phyloP scores from a whole-genome alignment of 2,113 vertebrate species.

The Scomber scombrus region DNA sequence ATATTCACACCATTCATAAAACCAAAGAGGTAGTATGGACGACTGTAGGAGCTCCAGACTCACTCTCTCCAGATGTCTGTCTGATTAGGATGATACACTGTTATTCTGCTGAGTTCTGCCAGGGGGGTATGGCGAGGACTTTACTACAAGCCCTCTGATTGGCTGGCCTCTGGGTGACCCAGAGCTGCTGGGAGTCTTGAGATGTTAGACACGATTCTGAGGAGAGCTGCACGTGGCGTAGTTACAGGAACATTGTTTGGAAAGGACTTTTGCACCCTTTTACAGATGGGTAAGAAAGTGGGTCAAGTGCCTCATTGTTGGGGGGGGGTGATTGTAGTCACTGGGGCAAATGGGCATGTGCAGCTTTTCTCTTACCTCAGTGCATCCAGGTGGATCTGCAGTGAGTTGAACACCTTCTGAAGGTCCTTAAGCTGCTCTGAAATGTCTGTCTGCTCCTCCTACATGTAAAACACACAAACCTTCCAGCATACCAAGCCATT shows the following conservation, averaged over 20 bases:
- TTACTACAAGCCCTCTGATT: conserved; percentile 67
- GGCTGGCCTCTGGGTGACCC: conserved; percentile 74
- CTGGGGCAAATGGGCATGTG: conserved; percentile 8
- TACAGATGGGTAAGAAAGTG: conserved; percentile 40
- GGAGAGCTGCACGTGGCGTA: conserved; percentile 39
- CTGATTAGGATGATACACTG: conserved; percentile 77
- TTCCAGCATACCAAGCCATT: background rate
- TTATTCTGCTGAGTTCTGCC: conserved; percentile 76
- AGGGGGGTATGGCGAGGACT: conserved; percentile 74
- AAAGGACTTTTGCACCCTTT: conserved; percentile 33
- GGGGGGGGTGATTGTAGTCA: background rate
- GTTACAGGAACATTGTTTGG: conserved; percentile 33
- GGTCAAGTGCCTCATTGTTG: conserved; percentile 45
- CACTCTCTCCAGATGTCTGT: conserved; percentile 68
- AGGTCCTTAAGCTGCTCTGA: conserved; percentile 24
- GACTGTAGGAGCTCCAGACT: conserved; percentile 57
- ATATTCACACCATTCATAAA: conserved; percentile 63
- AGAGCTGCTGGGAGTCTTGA: conserved; percentile 63
- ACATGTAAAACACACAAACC: background rate
- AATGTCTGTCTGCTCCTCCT: background rate
- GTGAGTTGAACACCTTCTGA: conserved; percentile 59
- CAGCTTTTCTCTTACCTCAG: conserved; percentile 29
- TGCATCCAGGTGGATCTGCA: conserved; percentile 47
- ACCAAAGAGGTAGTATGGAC: conserved; percentile 29
- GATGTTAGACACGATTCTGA: conserved; percentile 54